These are phyloP conservation scores for Seladonia tumulorum DNA, from an alignment of 2,888 invertebrate genomes.

Conservation along the genomic window DNA sequence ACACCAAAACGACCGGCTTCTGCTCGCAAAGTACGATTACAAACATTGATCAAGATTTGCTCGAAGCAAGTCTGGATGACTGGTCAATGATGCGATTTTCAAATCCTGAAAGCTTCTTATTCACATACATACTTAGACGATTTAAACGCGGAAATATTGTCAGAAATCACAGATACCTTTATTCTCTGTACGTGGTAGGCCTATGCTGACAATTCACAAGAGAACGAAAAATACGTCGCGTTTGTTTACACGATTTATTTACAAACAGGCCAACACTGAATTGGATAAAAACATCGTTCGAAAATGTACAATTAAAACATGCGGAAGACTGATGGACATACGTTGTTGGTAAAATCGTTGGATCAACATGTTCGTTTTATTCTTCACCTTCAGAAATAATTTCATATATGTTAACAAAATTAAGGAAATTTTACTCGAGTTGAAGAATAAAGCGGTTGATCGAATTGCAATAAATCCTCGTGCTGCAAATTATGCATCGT, in stretches of 20 bases:
- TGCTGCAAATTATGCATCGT: neutral
- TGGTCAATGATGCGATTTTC: constrained; percentile 1
- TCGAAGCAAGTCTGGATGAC: too few species aligned
- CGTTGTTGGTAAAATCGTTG: neutral
- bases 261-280: constrained; percentile 4
- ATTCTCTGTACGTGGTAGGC: constrained; percentile 3
- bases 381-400: neutral
- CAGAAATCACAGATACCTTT: constrained; percentile 53
- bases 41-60: too few species aligned
- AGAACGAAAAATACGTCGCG: neutral
- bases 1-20: too few species aligned
- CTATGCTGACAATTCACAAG: neutral
- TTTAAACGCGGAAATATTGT: constrained; percentile 45
- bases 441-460: constrained; percentile 7
- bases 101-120: constrained; percentile 30
- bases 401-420: neutral
- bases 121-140: constrained; percentile 30
- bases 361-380: neutral
- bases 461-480: neutral
- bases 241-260: constrained; percentile 25
- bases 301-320: constrained; percentile 19
- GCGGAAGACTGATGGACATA: constrained; percentile 23
- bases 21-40: too few species aligned
- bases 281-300: neutral
- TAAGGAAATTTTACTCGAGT: neutral